A percentile compares a stretch with the other conserved stretches of the same genome.
These are phyloP conservation scores for Lasioglossum oenotherae DNA, from an alignment of 2,888 invertebrate species.

Conservation along the genomic window DNA sequence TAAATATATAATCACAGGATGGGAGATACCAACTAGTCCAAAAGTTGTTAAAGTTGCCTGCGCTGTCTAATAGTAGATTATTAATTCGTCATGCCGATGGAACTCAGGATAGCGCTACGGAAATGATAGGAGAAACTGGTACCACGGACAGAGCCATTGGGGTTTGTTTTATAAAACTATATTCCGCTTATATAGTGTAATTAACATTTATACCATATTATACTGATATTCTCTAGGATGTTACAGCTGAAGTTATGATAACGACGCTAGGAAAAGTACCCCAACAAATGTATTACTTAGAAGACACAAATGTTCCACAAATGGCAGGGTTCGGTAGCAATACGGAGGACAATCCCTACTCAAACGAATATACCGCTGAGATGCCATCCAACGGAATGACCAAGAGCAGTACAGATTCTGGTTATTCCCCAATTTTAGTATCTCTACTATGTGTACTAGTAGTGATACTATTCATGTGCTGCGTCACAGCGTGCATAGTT, in stretches of 20 bases:
- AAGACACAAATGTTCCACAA: conserved; percentile 56
- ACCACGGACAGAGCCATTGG: conserved; percentile 70
- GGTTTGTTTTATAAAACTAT: conserved; percentile 53
- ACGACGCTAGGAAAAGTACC: conserved; percentile 75
- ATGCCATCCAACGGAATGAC: not conserved
- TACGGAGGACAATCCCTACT: conserved; percentile 1
- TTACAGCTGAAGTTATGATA: conserved; percentile 73
- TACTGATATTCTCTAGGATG: conserved; percentile 62
- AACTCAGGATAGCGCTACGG: conserved; percentile 62
- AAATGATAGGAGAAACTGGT: conserved; percentile 70
- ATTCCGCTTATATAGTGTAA: not conserved
- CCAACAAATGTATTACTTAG: conserved; percentile 74
- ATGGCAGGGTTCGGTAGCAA: not conserved
- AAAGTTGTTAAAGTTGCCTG: conserved; percentile 40
- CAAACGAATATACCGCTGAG: not conserved
- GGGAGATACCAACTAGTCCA: conserved; percentile 29
- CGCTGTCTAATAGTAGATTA: conserved; percentile 34
- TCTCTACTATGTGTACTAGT: conserved; percentile 67
- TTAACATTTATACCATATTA: not conserved
- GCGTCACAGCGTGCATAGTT: conserved; percentile 73
- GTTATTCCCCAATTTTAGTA: conserved; percentile 69
- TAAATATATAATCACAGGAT: conserved; percentile 17
- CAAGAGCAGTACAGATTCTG: conserved; percentile 31
- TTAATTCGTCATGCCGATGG: conserved; percentile 17
- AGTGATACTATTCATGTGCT: conserved; percentile 74